Base-by-base conservation (phyloP, 2,113 vertebrate genomes). In the Xyrauchen texanus region DNA sequence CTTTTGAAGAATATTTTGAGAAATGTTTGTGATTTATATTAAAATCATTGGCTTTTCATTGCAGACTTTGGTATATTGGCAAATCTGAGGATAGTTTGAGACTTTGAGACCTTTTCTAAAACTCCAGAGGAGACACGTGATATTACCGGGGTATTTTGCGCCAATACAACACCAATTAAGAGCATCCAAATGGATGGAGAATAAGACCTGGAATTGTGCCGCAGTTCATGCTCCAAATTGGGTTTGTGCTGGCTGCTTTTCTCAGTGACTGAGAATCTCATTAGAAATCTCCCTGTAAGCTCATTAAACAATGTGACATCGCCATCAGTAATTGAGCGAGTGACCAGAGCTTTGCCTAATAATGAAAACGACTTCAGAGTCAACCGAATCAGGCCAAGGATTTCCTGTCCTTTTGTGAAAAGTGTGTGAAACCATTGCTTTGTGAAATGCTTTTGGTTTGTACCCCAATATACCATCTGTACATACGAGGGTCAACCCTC, bases 291-390 rank as follows among this genome's bases (percentile, higher is more conserved):
- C 72, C 15, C 58, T 34, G 60, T 63, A 62, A 75, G 60, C 72
- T 75, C 72, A 63, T 75, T 75, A 63, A 75, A 72, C 55, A 60
- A 72, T 60, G 60, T 9, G 9, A 11, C 4, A 7, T 16, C 11
- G 5, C 72, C 21, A 58, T 49, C 80, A 78, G 52, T 67, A 81
- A 63, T 46, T 77, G 68, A 78, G 55, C n/a, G 55, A 58, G 13
- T 58, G 55, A 58, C 55, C 55, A 58, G 55, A 58, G 55, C n/a
- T 58, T 58, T 15, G 55, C 55, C 55, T 3, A n/a, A 34, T 34
- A 34, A 34, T 34, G 21, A 34, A 34, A 34, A 34, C 21, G 1
- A 34, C 21, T 34, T 34, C 21, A 34, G 21, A 34, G 21, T 34
- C 21, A 34, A 34, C 21, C 21, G 21, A 34, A 34, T 34, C 21